Evolutionary conservation across 92 coral and sea anemone species (phyloP).

Genomic region (Palythoa grandis): DNA sequence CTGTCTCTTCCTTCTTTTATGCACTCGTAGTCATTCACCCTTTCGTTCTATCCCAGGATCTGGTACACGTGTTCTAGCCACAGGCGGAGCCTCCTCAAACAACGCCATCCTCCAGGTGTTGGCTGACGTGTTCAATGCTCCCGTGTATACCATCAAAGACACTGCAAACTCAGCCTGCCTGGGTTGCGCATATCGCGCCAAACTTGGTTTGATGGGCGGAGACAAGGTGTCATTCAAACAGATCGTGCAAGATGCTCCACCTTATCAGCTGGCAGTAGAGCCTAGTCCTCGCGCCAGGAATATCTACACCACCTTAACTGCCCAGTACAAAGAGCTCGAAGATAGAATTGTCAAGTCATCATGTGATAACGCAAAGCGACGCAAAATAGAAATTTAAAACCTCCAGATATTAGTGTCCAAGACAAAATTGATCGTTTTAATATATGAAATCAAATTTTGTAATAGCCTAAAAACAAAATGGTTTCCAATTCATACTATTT

Average conservation of each 20-base stretch:
- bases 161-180: slow-evolving; percentile 98
- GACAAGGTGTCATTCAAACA: slow-evolving; percentile 66
- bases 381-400: slow-evolving; percentile 16
- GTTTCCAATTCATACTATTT: too few relatives aligned
- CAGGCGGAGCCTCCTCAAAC: slow-evolving; percentile 99
- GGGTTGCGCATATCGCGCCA: slow-evolving; percentile 96
- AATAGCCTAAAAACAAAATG: too few relatives aligned
- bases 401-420: background rate
- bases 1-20: background rate
- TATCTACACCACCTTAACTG: slow-evolving; percentile 68
- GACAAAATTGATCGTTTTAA: slow-evolving; percentile 1
- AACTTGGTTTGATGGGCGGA: slow-evolving; percentile 76
- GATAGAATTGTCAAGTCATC: slow-evolving; percentile 49
- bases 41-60: slow-evolving; percentile 48
- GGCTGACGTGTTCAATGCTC: slow-evolving; percentile 90
- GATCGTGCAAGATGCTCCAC: slow-evolving; percentile 69
- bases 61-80: slow-evolving; percentile 86
- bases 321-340: slow-evolving; percentile 81
- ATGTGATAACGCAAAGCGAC: background rate
- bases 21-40: too few relatives aligned
- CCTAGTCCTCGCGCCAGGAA: slow-evolving; percentile 62
- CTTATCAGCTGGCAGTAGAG: slow-evolving; percentile 76
- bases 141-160: slow-evolving; percentile 90
- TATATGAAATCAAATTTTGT: background rate
- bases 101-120: slow-evolving; percentile 87